Evolutionary conservation across 2,888 invertebrate species (phyloP).

Genomic region (Hydriomena furcata): DNA sequence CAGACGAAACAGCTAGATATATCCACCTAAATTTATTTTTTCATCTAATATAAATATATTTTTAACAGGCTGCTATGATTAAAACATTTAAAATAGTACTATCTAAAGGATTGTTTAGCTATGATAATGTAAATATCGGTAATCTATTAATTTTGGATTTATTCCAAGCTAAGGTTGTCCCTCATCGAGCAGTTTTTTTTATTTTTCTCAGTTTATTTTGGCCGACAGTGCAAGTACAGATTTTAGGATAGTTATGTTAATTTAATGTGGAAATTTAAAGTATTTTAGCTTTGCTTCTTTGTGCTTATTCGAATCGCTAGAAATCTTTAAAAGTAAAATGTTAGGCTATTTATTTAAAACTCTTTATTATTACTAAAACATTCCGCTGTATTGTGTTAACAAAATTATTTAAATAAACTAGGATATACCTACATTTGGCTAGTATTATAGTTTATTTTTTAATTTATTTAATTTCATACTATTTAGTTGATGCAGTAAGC

Average conservation of each 20-base stretch:
- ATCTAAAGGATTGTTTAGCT: no score
- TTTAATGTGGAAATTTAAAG: not conserved
- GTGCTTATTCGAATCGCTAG: not conserved
- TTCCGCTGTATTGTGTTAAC: slow-evolving; percentile 48
- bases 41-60: no score
- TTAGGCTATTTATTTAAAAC: slow-evolving; percentile 4
- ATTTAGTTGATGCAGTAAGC: slow-evolving; percentile 4
- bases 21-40: no score
- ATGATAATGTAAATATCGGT: no score
- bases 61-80: no score
- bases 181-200: slow-evolving; percentile 4
- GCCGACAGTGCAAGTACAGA: slow-evolving; percentile 50
- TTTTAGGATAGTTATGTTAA: slow-evolving; percentile 5
- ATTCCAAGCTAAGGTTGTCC: no score
- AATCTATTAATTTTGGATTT: no score
- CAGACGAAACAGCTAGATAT: no score
- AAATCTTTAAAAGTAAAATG: not conserved
- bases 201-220: slow-evolving; percentile 27
- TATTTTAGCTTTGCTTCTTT: not conserved
- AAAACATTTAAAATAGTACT: no score
- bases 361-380: slow-evolving; percentile 50
- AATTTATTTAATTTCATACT: not conserved
- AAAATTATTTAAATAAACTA: slow-evolving; percentile 33
- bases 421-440: not conserved
- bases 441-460: not conserved